These are phyloP conservation scores for Ormyrus rosae DNA, from an alignment of 2,888 invertebrate genomes.

Conservation along the genomic window DNA sequence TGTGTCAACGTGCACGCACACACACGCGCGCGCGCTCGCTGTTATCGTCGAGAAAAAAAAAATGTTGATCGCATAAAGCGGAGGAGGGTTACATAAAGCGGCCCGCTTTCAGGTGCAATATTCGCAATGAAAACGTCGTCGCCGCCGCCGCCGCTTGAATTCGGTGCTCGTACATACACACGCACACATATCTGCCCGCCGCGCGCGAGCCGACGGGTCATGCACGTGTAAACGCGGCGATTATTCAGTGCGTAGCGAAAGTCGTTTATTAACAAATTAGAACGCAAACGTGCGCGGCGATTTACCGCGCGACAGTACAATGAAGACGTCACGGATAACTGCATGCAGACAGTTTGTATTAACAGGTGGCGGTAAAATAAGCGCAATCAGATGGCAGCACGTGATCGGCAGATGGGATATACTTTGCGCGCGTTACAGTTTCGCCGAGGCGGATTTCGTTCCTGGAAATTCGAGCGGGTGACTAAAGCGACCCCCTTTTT, in stretches of 20 bases:
- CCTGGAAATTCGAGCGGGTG: not conserved
- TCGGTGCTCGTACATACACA: not conserved
- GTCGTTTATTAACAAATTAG: constrained; percentile 14
- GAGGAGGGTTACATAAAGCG: constrained; percentile 7
- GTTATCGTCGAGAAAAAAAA: too few relatives aligned
- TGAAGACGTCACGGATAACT: constrained; percentile 9
- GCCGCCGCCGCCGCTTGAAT: not conserved
- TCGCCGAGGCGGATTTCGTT: not conserved
- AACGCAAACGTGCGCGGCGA: not conserved
- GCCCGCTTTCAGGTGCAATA: not conserved
- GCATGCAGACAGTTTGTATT: constrained; percentile 26
- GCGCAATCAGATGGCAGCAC: not conserved
- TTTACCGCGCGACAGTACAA: not conserved
- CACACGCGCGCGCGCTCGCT: too few relatives aligned
- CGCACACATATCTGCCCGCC: not conserved
- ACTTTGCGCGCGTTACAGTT: not conserved
- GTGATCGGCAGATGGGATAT: constrained; percentile 17
- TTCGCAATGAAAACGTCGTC: not conserved
- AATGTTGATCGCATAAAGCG: too few relatives aligned
- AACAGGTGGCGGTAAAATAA: constrained; percentile 34
- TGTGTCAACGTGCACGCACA: too few relatives aligned
- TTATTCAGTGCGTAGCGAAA: not conserved
- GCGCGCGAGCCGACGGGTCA: too few relatives aligned
- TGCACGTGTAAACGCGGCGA: not conserved
- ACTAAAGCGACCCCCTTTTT: not conserved